These are phyloP conservation scores for Rhinoderma darwinii DNA, from an alignment of 2,113 vertebrate species.

Conservation along the genomic window DNA sequence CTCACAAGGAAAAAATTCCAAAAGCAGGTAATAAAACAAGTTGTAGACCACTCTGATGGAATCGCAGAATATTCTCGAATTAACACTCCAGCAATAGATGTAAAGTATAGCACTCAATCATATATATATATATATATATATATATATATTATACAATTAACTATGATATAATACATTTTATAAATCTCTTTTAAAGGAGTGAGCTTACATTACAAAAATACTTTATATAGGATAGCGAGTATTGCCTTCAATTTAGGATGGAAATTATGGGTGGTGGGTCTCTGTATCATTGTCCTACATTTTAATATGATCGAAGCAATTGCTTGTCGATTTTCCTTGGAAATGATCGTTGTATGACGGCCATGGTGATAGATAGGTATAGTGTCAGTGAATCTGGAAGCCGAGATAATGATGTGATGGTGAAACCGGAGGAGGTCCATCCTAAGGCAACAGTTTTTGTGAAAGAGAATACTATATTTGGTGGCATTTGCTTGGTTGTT, in stretches of 20 bases:
- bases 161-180: conserved; percentile 53
- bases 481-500: conserved; percentile 62
- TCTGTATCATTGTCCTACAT: neutral
- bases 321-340: neutral
- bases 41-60: neutral
- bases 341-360: neutral
- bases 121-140: conserved; percentile 20
- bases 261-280: neutral
- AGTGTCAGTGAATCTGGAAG: neutral
- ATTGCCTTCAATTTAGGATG: conserved; percentile 16
- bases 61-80: neutral
- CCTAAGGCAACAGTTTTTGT: conserved; percentile 65
- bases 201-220: conserved; percentile 56
- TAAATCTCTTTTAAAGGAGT: conserved; percentile 50
- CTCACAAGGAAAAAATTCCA: neutral
- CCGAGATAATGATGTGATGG: neutral
- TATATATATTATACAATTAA: conserved; percentile 45
- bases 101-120: neutral
- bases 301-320: neutral
- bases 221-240: conserved; percentile 27
- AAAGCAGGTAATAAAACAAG: conserved; percentile 8
- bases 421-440: conserved; percentile 27
- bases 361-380: neutral
- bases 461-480: conserved; percentile 50
- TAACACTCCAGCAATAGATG: neutral